Percentiles rank a stretch among this genome's conserved stretches.
Evolutionary conservation across 2,797 vertebrate species (phyloP).

Genomic region (Phalanger gymnotis): DNA sequence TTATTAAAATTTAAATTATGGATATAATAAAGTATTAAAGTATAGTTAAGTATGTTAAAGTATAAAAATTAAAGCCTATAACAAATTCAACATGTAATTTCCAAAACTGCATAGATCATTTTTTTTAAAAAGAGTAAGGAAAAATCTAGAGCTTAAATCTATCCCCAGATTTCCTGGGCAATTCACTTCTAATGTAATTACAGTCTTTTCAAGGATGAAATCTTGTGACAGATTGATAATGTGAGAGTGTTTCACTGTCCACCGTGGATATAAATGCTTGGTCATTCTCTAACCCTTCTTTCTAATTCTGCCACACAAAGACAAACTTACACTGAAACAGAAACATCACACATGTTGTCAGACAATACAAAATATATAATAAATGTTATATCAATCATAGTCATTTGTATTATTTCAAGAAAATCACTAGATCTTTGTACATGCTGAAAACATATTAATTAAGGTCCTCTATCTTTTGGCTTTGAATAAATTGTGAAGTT

Average conservation of each 20-base stretch:
- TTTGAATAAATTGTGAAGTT: not conserved
- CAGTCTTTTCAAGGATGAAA: not conserved
- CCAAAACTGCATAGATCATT: not conserved
- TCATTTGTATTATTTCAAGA: not conserved
- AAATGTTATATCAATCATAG: not conserved
- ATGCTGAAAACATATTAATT: not conserved
- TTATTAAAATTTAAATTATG: not conserved
- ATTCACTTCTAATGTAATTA: not conserved
- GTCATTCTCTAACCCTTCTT: not conserved
- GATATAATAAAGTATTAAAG: not conserved
- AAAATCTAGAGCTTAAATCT: not conserved
- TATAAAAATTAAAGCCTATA: not conserved
- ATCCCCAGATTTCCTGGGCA: not conserved
- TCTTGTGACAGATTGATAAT: not conserved
- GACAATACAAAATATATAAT: not conserved
- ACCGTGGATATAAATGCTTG: not conserved
- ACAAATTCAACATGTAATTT: not conserved
- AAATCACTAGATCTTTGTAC: not conserved
- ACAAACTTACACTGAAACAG: not conserved
- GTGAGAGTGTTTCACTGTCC: not conserved
- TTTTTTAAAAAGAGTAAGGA: not conserved
- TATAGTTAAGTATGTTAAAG: not conserved
- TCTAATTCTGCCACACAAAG: not conserved
- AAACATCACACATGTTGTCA: not conserved
- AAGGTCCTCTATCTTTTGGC: not conserved